Base-by-base conservation (phyloP, 2,888 invertebrate genomes). In the Lasioglossum calceatum region DNA sequence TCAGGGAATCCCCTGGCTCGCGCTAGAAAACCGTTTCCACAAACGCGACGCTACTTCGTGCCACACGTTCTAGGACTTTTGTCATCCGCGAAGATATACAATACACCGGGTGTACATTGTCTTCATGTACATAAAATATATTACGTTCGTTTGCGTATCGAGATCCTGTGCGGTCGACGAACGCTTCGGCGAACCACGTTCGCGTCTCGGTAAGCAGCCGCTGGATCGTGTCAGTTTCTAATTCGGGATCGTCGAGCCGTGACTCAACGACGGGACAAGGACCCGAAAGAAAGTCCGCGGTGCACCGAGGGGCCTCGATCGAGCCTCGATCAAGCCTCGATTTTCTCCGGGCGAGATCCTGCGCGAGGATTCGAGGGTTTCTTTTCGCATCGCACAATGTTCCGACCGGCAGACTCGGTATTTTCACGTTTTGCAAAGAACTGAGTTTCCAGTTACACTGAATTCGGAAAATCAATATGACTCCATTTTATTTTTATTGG, bases 21-120 rank as follows among this genome's bases (percentile, higher is more conserved):
- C 47, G 27, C 61, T 82, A 81, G 70, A 81, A 90, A 87, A 89
- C 82, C 44, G 77, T 89, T 89, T 87, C 83, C 82, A 89, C 39
- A 75, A 81, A 85, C 47, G 80, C 76, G 75, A 42, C 85, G 89
- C 82, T 67, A 82, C 77, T 85, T 84, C 67, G 27, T 7, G 27
- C 54, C 23, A 8, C 23, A 19, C 23, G 8, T 4, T 23, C 0
- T 8, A 23, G 2, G 23, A 54, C 50, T 54, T 23, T 54, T 2
- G 23, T 23, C 23, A 23, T 54, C 8, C 8, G 8, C 8, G 8
- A 54, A 8, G 50, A 23, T 23, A 23, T 54, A 54, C 23, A 23
- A 5, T 50, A 7, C 50, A 50, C 5, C 19, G 19, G 50, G 7
- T 7, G 19, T 19, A 19, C 1, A 7, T 50, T 50, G 19, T 4